Conservation (phyloP, 2,888 invertebrate genomes). For the Dromius quadrimaculatus region DNA sequence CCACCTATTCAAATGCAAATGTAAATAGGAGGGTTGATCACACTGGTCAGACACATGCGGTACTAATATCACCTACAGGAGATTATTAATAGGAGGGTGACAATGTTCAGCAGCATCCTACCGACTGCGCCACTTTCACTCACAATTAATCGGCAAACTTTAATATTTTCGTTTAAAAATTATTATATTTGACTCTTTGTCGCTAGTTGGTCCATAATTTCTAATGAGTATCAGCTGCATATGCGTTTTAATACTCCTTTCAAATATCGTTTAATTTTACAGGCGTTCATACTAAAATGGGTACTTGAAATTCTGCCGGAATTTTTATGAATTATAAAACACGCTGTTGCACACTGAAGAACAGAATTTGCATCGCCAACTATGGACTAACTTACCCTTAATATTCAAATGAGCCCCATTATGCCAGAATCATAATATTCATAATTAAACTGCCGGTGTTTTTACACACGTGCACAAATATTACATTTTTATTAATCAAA, state of each 20-base stretch:
- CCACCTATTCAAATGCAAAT: slow-evolving; percentile 19
- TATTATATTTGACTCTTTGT: neutral
- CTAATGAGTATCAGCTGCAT: slow-evolving; percentile 30
- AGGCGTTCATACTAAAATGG: slow-evolving; percentile 30
- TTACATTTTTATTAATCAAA: too few relatives aligned
- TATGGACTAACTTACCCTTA: slow-evolving; percentile 20
- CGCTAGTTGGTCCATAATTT: slow-evolving; percentile 6
- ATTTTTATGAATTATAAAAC: slow-evolving; percentile 49
- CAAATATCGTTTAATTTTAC: slow-evolving; percentile 46
- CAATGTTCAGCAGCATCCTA: too few relatives aligned
- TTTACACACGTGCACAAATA: slow-evolving; percentile 29
- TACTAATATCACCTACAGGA: too few relatives aligned
- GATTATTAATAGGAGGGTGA: too few relatives aligned
- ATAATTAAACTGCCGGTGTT: slow-evolving; percentile 39
- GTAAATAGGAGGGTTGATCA: slow-evolving; percentile 15
- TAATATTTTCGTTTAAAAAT: too few relatives aligned
- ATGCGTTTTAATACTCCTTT: slow-evolving; percentile 29
- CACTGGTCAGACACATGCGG: too few relatives aligned
- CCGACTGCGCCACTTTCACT: too few relatives aligned
- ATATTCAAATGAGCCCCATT: slow-evolving; percentile 40
- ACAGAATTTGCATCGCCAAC: slow-evolving; percentile 36
- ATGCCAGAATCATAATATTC: slow-evolving; percentile 36
- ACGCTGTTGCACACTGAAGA: slow-evolving; percentile 31
- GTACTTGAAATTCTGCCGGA: slow-evolving; percentile 42
- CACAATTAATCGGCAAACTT: too few relatives aligned